A percentile compares a stretch with the other conserved stretches of the same genome.
These are phyloP conservation scores for Neelides folsomi DNA, from an alignment of 2,888 invertebrate genomes.

Conservation along the genomic window DNA sequence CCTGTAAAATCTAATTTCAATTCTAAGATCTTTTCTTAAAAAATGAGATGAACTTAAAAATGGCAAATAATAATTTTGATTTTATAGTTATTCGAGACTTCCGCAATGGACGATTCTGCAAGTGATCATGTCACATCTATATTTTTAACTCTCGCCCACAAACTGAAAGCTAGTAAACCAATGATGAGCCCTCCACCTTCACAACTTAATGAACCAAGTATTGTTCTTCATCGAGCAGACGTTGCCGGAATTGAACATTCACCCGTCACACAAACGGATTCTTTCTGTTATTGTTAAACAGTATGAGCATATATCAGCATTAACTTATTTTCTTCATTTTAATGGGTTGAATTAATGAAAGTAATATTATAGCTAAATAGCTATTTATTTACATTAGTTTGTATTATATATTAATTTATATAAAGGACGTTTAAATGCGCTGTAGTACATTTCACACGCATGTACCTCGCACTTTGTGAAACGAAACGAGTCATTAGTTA, in stretches of 20 bases:
- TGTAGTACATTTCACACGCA: too few species aligned
- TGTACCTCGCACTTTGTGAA: too few species aligned
- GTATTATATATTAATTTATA: too few species aligned
- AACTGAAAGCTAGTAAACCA: conserved; percentile 51
- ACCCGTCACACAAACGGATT: too few species aligned
- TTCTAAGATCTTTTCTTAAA: neutral
- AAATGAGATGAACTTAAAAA: neutral
- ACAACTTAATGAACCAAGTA: conserved; percentile 17
- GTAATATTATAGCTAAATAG: too few species aligned
- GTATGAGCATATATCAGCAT: too few species aligned
- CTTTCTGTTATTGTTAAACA: too few species aligned
- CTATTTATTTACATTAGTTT: too few species aligned
- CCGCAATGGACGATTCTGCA: conserved; percentile 58
- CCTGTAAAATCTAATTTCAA: conserved; percentile 43
- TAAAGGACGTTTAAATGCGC: too few species aligned
- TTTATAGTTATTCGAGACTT: conserved; percentile 59
- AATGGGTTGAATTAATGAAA: too few species aligned
- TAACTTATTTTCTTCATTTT: too few species aligned
- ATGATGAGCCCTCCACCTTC: conserved; percentile 41
- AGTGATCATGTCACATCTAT: conserved; percentile 66
- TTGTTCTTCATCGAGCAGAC: conserved; percentile 31
- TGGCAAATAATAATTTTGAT: conserved; percentile 3
- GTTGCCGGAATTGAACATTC: conserved; percentile 7
- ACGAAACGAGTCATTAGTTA: too few species aligned
- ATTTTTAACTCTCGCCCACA: conserved; percentile 68